Conservation (phyloP, 2,888 invertebrate species). For the Artemia sinica region DNA sequence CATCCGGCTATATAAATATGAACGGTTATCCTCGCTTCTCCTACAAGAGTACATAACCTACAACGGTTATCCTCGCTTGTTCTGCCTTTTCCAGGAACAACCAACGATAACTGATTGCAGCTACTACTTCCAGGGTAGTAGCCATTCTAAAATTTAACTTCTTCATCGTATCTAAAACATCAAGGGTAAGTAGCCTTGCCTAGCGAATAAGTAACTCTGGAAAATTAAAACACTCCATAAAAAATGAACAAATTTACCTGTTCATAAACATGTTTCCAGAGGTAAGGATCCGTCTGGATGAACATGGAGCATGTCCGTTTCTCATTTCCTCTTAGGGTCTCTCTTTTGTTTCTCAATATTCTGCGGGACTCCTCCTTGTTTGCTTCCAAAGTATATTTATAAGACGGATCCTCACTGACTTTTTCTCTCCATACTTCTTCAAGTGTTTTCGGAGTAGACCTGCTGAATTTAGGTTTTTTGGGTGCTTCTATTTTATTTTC, state of each 20-base stretch:
- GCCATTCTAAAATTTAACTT: slow-evolving; percentile 61
- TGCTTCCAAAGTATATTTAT: slow-evolving; percentile 60
- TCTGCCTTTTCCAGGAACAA: neutral
- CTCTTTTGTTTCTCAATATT: slow-evolving; percentile 34
- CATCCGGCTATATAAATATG: too few relatives aligned
- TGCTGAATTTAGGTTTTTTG: slow-evolving; percentile 25
- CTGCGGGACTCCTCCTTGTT: slow-evolving; percentile 35
- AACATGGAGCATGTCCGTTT: slow-evolving; percentile 83
- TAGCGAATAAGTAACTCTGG: slow-evolving; percentile 91
- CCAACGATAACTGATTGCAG: slow-evolving; percentile 45
- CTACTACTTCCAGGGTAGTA: slow-evolving; percentile 91
- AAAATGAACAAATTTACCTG: slow-evolving; percentile 41
- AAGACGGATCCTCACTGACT: slow-evolving; percentile 34
- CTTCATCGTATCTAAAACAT: slow-evolving; percentile 83
- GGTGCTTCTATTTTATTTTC: slow-evolving; percentile 23
- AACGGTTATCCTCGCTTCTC: too few relatives aligned
- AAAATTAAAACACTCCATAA: slow-evolving; percentile 89
- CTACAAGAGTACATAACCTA: too few relatives aligned
- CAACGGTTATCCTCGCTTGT: too few relatives aligned
- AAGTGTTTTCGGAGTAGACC: slow-evolving; percentile 21
- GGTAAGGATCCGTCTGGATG: slow-evolving; percentile 93
- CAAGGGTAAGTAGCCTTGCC: slow-evolving; percentile 96
- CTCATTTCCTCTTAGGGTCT: slow-evolving; percentile 45
- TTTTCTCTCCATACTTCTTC: slow-evolving; percentile 26
- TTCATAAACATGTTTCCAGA: slow-evolving; percentile 81